Conservation (phyloP, 30 jellyfish, hydroid and myxozoan species). For the Rhopilema esculentum region DNA sequence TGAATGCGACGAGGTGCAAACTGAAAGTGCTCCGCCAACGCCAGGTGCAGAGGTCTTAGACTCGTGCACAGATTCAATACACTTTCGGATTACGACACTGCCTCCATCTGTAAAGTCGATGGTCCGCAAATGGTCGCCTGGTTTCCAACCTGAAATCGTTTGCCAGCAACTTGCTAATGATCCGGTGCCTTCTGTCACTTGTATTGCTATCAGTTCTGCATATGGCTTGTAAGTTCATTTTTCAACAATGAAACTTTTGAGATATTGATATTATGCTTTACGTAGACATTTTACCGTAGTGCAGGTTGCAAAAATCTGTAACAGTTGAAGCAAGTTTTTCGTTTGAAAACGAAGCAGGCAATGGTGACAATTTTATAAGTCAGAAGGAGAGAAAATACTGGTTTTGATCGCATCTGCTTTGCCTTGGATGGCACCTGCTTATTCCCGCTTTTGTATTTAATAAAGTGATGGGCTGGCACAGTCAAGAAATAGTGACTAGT, state of each 20-base stretch:
- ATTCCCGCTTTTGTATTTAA: too few species aligned
- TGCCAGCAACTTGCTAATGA: conserved; percentile 88
- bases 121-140: conserved; percentile 84
- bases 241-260: background rate
- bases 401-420: too few species aligned
- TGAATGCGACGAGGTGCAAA: conserved; percentile 82
- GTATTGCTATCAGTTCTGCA: conserved; percentile 87
- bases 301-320: too few species aligned
- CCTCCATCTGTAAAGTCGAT: conserved; percentile 63
- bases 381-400: too few species aligned
- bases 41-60: conserved; percentile 11
- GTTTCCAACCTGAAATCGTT: conserved; percentile 90
- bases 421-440: too few species aligned
- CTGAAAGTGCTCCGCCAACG: conserved; percentile 50
- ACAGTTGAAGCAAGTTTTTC: too few species aligned
- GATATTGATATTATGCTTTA: background rate
- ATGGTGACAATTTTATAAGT: too few species aligned
- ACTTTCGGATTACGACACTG: conserved; percentile 1
- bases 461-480: too few species aligned
- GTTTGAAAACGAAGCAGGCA: too few species aligned
- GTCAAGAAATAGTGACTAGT: too few species aligned
- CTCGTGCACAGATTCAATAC: conserved; percentile 42
- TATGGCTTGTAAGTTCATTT: conserved; percentile 91
- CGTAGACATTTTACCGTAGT: background rate
- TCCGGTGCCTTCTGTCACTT: conserved; percentile 83